A percentile compares a stretch with the other conserved stretches of the same genome.
These are phyloP conservation scores for Lagopus muta DNA, from an alignment of 2,113 vertebrate species.

Conservation along the genomic window DNA sequence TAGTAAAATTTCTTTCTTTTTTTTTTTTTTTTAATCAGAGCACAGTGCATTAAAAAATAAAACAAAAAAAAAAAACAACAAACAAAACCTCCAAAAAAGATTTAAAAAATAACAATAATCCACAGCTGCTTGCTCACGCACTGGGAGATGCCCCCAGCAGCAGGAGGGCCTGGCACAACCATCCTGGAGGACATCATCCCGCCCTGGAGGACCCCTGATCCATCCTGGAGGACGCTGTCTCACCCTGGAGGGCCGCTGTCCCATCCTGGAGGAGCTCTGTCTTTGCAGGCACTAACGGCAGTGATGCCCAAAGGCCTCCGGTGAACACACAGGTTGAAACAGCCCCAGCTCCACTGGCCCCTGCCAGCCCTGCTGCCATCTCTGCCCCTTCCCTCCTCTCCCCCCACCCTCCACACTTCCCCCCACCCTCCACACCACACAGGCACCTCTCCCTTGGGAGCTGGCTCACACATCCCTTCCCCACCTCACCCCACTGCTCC, in stretches of 20 bases:
- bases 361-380: fast-evolving
- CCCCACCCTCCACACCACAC: background rate
- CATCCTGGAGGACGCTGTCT: no score
- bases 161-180: background rate
- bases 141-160: background rate
- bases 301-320: background rate
- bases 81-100: slow-evolving; percentile 22
- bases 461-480: background rate
- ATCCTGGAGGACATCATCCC: no score
- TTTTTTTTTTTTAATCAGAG: slow-evolving; percentile 55
- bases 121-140: slow-evolving; percentile 30
- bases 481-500: background rate
- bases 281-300: slow-evolving; percentile 19
- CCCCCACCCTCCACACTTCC: background rate
- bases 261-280: background rate
- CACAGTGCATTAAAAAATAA: slow-evolving; percentile 68
- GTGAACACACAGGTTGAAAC: background rate
- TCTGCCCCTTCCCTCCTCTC: background rate
- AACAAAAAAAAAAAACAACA: background rate
- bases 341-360: background rate
- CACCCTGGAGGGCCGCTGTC: no score
- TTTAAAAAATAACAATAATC: slow-evolving; percentile 35
- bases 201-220: no score
- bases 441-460: background rate
- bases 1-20: slow-evolving; percentile 63